Base-by-base conservation (phyloP, 2,888 invertebrate species). In the Alitta virens region DNA sequence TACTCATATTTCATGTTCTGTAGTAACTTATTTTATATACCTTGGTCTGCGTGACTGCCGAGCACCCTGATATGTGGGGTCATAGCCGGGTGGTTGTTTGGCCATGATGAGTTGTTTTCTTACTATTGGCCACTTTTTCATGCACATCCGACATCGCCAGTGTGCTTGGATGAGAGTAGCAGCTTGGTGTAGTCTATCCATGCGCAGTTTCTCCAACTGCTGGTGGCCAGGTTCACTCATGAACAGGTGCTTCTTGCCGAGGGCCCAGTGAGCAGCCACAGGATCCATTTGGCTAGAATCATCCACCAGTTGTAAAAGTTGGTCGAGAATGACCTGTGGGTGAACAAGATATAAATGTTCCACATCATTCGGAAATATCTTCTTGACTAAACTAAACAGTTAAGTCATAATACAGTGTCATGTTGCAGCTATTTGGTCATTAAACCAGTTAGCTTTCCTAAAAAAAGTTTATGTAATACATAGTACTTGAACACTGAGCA, bases 191-290 rank as follows among this genome's bases (percentile, higher is more conserved):
- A 92, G 86, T 2, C 89, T 90, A 66, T 90, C 89, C 26, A 88
- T 87, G 5, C 94, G 86, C 75, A 93, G 84, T 63, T 89, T 88
- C 81, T 95, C 95, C 72, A 96, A 82, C 74, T 92, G 92, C 83
- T 94, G 75, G 1, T 73, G 56, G 2, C 71, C 70, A 16, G 68
- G 68, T 57, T 76, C 76, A 71, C 76, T 76, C 65, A 95, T 87
- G 83, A 96, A 96, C 52, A 95, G 91, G 82, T 96, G 94, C 2
- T 94, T 86, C 81, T 93, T 92, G 67, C 96, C 96, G 53, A 92
- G 86, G 26, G 93, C 92, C 92, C 94, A 95, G 77, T 91, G 89
- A 52, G 89, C 33, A 12, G 33, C 33, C 33, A 33, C 33, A 7
- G 33, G 33, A 12, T 33, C 33, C 33, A 33, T 33, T 12, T 33